phyloP scores from a whole-genome alignment of 2,888 invertebrate genomes.

The Abrostola tripartita region DNA sequence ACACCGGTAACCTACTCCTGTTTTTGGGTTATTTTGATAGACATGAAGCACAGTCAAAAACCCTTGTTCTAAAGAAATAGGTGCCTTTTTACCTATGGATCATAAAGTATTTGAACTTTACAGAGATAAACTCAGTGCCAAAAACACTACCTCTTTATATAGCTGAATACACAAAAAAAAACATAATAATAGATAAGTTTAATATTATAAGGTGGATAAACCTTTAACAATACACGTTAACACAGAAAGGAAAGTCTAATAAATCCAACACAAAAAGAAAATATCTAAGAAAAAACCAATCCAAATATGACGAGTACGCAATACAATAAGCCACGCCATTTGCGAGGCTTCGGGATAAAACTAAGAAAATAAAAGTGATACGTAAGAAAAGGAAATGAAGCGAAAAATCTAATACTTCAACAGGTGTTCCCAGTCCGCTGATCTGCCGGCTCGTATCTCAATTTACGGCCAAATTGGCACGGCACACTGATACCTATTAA shows the following conservation, averaged over 20 bases:
- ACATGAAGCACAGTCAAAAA: no score
- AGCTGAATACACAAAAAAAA: no score
- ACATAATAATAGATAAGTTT: no score
- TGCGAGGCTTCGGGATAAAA: slow-evolving; percentile 4
- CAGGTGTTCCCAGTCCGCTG: slow-evolving; percentile 1
- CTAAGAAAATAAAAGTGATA: slow-evolving; percentile 7
- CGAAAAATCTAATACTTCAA: slow-evolving; percentile 8
- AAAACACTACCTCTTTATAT: no score
- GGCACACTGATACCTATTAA: slow-evolving; percentile 5
- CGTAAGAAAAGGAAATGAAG: slow-evolving; percentile 7
- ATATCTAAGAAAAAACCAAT: slow-evolving; percentile 3
- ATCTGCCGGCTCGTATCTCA: background rate
- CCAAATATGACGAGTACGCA: slow-evolving; percentile 4
- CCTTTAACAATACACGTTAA: no score
- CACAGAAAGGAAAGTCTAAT: background rate
- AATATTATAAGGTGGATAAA: no score
- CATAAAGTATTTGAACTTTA: no score
- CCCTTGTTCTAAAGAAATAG: no score
- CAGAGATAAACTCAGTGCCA: no score
- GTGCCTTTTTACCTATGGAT: no score
- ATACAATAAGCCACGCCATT: slow-evolving; percentile 3
- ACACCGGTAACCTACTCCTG: no score
- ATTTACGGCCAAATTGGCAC: slow-evolving; percentile 5
- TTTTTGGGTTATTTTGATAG: no score
- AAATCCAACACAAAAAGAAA: background rate